Evolutionary conservation across 2,113 vertebrate species (phyloP), one percentile per base, ranked within the genome.

Genomic region (Phaetusa simplex): DNA sequence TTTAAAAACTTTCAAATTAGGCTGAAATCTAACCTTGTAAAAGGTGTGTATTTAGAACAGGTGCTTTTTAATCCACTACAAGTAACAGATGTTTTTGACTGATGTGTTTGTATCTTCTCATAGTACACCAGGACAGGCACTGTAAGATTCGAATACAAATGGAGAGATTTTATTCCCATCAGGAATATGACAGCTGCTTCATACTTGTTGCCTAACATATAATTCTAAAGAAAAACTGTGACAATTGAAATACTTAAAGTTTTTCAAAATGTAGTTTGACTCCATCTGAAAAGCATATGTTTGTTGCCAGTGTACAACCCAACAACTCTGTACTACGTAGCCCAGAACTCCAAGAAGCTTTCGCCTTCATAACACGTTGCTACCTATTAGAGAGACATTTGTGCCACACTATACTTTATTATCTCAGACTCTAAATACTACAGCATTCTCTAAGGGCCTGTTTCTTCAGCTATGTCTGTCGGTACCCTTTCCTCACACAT

Each of bases 121-220:
- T 14, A 73, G 56, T 79, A 94, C 40, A 94, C 43, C 36, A 40
- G 38, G 61, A 91, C 65, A 91, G 42, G 67, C n/a, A 65, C 10
- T 5, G 4, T 59, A 72, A 93, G 34, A 50, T 82, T 67, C 91
- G 81, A 96, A 95, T 96, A 69, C 43, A 96, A 97, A 96, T 88
- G 6, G 12, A 91, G 45, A 92, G 23, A 78, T 81, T 84, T 90
- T 94, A 86, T 88, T 94, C 86, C n/a, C 29, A 2, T 67, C 23
- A 74, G 71, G 43, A 86, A 66, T 69, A 59, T 50, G 66, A 80
- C 73, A 95, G 62, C 58, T 96, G 56, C 43, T 94, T 85, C 38
- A 73, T 52, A 58, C 6, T 65, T 34, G 6, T 27, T 89, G 49
- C 45, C 55, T 80, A 70, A 59, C 42, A 77, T 30, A 45, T 17